These are phyloP conservation scores for Porphyrio hochstetteri DNA, from an alignment of 2,113 vertebrate species.

Conservation along the genomic window DNA sequence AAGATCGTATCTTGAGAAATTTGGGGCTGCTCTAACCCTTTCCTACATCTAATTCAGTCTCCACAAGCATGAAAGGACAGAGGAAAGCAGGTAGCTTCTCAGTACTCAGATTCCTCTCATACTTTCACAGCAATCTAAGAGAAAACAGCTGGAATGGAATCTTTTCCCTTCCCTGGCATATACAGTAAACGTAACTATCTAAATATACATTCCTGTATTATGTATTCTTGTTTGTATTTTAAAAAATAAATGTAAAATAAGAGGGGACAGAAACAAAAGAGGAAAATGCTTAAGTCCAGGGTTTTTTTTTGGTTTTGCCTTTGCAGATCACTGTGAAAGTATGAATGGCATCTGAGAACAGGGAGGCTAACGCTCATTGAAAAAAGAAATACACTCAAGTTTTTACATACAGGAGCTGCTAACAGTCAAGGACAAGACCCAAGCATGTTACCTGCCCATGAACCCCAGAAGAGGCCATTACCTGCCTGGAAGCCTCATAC, in stretches of 20 bases:
- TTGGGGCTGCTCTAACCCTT: neutral
- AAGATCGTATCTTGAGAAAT: neutral
- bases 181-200: neutral
- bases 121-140: neutral
- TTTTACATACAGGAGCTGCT: neutral
- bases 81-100: neutral
- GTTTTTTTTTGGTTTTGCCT: neutral
- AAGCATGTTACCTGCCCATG: neutral
- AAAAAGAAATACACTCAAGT: neutral
- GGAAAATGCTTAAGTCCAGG: neutral
- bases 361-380: neutral
- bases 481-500: neutral
- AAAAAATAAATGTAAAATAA: neutral
- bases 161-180: neutral
- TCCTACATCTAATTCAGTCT: neutral
- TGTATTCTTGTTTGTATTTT: neutral
- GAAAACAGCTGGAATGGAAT: neutral
- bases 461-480: neutral
- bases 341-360: neutral
- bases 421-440: neutral
- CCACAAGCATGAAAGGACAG: neutral
- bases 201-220: neutral
- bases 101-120: slow-evolving; percentile 12
- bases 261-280: neutral
- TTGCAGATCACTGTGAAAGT: neutral